Base-by-base conservation (phyloP, 2,113 vertebrate genomes). In the Rhinopithecus roxellana region DNA sequence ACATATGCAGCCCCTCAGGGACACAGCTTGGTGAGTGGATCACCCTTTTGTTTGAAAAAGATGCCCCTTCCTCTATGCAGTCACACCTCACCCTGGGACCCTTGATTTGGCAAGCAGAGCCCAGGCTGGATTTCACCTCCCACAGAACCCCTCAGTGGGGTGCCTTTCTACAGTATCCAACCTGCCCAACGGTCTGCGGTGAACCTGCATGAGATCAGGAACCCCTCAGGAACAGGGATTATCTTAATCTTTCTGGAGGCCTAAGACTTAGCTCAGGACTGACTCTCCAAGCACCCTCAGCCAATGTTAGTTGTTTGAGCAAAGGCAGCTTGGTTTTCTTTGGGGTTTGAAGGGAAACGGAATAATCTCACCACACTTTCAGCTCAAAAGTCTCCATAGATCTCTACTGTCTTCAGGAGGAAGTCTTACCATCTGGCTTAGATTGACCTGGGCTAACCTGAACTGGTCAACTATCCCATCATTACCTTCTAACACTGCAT, bases 1-100 rank as follows among this genome's bases (percentile, higher is more conserved):
- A 32, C 17, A 20, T 32, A 25, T 1, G 5, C 12, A 38, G 23
- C 25, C 35, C 10, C 5, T 3, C 5, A 20, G n/a, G 12, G 14
- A 1, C 48, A 20, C 2, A 2, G 30, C 6, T 17, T 20, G 13
- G 88, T 20, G 45, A 38, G 38, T 6, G 7, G 75, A 70, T 10
- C 10, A 4, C 20, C 27, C n/a, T 52, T 90, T 72, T 90, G 38
- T 67, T 57, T 57, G 70, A n/a, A 85, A 57, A 75, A n/a, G 27
- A 18, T 9, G 2, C 8, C n/a, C 32, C 22, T 72, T 72, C 35
- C 52, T 69, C 3, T 38, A 50, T 23, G 69, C 18, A 22, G 50
- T n/a, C 74, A 59, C 8, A 32, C 4, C 12, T 38, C 23, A 23
- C 12, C 30, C 72, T 23, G 64, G 23, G 23, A 57, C 30, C 27